Conservation (phyloP, 92 coral and sea anemone genomes). For the Pocillopora meandrina region DNA sequence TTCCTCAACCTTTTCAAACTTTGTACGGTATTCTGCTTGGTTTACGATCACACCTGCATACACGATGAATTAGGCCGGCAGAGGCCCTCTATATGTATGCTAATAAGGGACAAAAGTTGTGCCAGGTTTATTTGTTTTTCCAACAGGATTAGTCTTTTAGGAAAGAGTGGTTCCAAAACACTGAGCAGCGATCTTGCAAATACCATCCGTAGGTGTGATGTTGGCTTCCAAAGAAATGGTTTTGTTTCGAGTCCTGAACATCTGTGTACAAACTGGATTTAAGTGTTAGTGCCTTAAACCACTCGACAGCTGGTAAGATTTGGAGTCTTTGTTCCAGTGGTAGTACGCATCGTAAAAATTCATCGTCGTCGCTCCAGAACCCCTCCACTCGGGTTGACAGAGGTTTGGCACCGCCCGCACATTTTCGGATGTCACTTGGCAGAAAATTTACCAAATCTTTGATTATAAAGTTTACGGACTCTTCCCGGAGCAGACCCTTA, state of each 20-base stretch:
- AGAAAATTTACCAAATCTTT: no score
- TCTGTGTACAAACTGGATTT: conserved; percentile 22
- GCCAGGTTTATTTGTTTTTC: no score
- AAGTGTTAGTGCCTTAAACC: conserved; percentile 30
- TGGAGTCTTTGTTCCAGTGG: conserved; percentile 21
- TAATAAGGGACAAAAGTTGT: no score
- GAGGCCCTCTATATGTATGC: no score
- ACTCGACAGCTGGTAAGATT: background rate
- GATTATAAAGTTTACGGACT: no score
- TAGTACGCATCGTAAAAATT: conserved; percentile 17
- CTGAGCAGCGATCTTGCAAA: conserved; percentile 5
- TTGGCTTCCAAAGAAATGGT: background rate
- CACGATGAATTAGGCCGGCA: no score
- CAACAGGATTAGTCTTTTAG: no score
- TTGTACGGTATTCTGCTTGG: no score
- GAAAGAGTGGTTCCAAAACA: conserved; percentile 18
- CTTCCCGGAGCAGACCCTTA: conserved; percentile 26
- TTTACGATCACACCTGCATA: no score
- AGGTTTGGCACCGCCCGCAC: conserved; percentile 22
- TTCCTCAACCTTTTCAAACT: no score
- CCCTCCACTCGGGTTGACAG: conserved; percentile 10
- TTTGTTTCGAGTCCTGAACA: conserved; percentile 16
- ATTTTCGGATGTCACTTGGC: conserved; percentile 23
- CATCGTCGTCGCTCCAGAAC: background rate
- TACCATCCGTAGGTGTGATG: conserved; percentile 2